These are phyloP conservation scores for Spermophilus dauricus DNA, from an alignment of 2,113 vertebrate species.

Conservation along the genomic window DNA sequence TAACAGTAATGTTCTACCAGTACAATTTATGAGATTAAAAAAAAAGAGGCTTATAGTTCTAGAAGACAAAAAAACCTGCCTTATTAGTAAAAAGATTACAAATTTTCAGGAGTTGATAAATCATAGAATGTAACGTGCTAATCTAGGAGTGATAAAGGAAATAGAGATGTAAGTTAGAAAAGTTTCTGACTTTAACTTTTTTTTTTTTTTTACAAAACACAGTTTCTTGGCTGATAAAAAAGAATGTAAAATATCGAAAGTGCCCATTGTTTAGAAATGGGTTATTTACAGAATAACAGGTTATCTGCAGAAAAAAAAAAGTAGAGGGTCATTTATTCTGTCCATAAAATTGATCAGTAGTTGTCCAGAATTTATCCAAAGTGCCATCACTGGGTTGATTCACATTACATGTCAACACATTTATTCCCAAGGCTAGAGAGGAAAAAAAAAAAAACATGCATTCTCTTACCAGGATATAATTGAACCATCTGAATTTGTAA, in stretches of 20 bases:
- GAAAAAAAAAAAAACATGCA: too few relatives aligned
- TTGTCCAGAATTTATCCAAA: background rate
- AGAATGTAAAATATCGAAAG: background rate
- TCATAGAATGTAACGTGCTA: slow-evolving; percentile 37
- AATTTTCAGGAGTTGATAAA: slow-evolving; percentile 20
- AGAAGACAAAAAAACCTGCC: background rate
- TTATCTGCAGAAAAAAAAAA: background rate
- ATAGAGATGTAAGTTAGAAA: slow-evolving; percentile 2
- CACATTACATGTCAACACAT: background rate
- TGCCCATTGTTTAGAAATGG: background rate
- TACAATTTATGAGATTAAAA: background rate
- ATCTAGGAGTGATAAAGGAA: slow-evolving; percentile 12
- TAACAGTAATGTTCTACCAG: background rate
- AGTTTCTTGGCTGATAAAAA: slow-evolving; percentile 52
- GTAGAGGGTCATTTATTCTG: background rate
- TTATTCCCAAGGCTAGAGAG: background rate
- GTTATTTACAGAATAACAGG: background rate
- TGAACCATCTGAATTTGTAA: background rate
- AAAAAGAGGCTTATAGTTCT: background rate
- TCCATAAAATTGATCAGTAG: background rate
- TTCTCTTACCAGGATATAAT: background rate
- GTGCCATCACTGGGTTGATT: background rate
- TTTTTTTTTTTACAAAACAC: background rate
- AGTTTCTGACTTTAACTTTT: slow-evolving; percentile 43
- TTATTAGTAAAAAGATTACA: slow-evolving; percentile 56